Evolutionary conservation across 2,888 invertebrate species (phyloP), one percentile per base, ranked within the genome.

Genomic region (Ectemnius continuus): DNA sequence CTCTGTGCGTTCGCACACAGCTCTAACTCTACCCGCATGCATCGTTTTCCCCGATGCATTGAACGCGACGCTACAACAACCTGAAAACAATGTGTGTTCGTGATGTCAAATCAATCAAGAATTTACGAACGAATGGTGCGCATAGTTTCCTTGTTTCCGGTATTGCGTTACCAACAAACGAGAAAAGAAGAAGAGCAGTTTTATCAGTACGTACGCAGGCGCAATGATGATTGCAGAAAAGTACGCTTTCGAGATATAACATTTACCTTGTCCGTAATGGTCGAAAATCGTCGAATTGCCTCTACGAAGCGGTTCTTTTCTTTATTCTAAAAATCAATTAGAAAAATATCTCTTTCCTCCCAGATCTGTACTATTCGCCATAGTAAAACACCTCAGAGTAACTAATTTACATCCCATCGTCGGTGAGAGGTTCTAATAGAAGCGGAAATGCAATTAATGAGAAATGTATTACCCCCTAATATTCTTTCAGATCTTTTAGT

Each of bases 301-400:
- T 78, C 80, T 74, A 70, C 61, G 73, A 81, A 82, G 78, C 75
- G 62, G 70, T 65, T 76, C 16, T 16, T 52, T 52, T 52, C 16
- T 52, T 72, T 83, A 80, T 59, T 76, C 81, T 82, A 83, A 82
- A 81, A 83, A 82, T 67, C 81, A 83, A 83, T 81, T 83, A 82
- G 83, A 82, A 82, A 83, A 82, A 82, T 82, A 82, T 72, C 71
- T 78, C 70, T 71, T 67, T 67, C 16, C 52, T 75, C 61, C 72
- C 80, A 82, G 73, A 77, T 82, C 79, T 82, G 79, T 77, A 78
- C 80, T 80, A 76, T 83, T 78, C 67, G 63, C 61, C 76, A 72
- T 77, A 78, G 78, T 73, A 80, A 76, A 80, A 83, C 36, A 36
- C 71, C 68, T n/a, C 61, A 83, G 78, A 73, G 71, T 57, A 76